Percentiles rank a stretch among this genome's conserved stretches.
Conservation (phyloP, 2,888 invertebrate species). For the Silvanus unidentatus region DNA sequence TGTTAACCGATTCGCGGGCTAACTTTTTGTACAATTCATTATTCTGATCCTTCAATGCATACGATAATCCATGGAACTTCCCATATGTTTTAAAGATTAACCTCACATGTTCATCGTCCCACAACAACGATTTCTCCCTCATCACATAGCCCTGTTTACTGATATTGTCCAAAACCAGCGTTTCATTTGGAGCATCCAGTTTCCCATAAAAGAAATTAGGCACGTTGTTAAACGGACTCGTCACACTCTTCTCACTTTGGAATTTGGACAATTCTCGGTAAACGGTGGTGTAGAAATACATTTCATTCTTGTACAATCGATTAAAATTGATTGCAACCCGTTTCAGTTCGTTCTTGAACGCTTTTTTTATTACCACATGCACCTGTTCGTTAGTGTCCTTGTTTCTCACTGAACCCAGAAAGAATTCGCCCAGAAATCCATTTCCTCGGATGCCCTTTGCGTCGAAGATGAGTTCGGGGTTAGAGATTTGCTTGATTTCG, state of each 20-base stretch:
- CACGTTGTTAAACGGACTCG: too few species aligned
- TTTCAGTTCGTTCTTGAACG: constrained; percentile 2
- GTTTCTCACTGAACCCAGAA: too few species aligned
- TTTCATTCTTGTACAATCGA: constrained; percentile 21
- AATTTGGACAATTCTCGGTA: constrained; percentile 18
- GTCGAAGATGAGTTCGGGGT: too few species aligned
- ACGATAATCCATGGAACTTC: background rate
- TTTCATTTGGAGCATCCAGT: too few species aligned
- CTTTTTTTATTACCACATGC: too few species aligned
- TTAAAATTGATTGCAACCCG: constrained; percentile 15
- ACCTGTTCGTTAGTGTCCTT: too few species aligned
- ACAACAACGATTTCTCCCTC: background rate
- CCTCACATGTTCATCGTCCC: background rate
- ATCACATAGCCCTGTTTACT: background rate
- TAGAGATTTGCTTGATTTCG: too few species aligned
- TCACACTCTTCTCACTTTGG: too few species aligned
- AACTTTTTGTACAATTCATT: background rate
- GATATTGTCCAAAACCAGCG: background rate
- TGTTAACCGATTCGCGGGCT: background rate
- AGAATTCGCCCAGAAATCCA: too few species aligned
- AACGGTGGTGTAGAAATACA: constrained; percentile 20
- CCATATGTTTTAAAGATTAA: background rate
- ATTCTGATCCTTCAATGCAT: background rate
- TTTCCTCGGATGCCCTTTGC: too few species aligned
- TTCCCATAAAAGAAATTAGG: too few species aligned